Base-by-base conservation (phyloP, 2,888 invertebrate genomes). In the Exephanes ischioxanthus region DNA sequence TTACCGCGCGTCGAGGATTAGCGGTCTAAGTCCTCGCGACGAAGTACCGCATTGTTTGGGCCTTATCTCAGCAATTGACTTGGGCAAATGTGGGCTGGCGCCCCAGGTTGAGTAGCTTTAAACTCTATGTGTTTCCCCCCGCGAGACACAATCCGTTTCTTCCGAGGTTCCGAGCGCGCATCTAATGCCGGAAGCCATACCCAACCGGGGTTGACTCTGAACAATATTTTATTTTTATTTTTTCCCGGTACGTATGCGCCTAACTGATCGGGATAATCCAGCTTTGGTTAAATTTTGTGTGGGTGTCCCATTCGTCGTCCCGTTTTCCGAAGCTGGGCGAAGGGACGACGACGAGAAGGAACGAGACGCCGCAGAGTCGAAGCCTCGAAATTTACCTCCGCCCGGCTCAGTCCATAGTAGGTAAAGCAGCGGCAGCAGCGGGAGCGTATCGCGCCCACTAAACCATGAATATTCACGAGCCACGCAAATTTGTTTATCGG, bases 61-160 rank as follows among this genome's bases (percentile, higher is more conserved):
- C 86, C 89, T 91, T 91, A 91, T 91, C 91, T 89, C 88, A 84
- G 89, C 90, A 91, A 91, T 91, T 91, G 91, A 91, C 88, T 88
- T 83, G 77, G 75, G 71, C 80, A 83, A 85, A 85, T 87, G 83
- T 87, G 85, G 77, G 73, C 66, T 72, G 45, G 45, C 45, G 67
- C 55, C 45, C 83, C 77, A 70, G 68, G n/a, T 53, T 66, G 78
- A 68, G 66, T 86, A 51, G 80, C 83, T 87, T 75, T 78, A 83
- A 73, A 41, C 55, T 7, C 81, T 72, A 76, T 71, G 79, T 79
- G 70, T 70, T 72, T 66, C 80, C 63, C 63, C 45, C 16, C 16
- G 26, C 41, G 55, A 81, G 58, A 82, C 48, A 55, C 75, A 58
- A 67, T n/a, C 71, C 55, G 45, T 70, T 58, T 45, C 11, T 45